A percentile compares a stretch with the other conserved stretches of the same genome.
Conservation (phyloP, 2,113 vertebrate species). For the Arothron firmamentum region DNA sequence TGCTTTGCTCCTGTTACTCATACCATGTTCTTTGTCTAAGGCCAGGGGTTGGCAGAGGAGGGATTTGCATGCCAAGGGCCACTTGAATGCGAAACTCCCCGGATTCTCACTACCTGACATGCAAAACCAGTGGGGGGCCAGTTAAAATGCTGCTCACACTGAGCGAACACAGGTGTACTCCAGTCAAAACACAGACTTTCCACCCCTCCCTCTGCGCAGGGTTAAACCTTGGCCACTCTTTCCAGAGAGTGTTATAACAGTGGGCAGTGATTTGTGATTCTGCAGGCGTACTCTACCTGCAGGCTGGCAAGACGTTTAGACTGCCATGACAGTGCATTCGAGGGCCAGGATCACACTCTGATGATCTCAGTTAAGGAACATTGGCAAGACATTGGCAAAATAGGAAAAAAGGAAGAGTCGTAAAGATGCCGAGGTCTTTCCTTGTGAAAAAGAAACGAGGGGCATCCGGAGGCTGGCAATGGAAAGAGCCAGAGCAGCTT, state of each 20-base stretch:
- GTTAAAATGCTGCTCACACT: constrained; percentile 68
- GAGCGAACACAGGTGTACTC: constrained; percentile 67
- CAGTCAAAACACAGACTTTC: constrained; percentile 45
- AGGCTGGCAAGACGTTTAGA: constrained; percentile 8
- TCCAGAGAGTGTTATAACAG: constrained; percentile 63
- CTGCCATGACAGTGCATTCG: background rate
- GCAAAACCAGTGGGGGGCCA: constrained; percentile 76
- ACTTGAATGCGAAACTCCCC: constrained; percentile 71
- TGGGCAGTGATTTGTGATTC: constrained; percentile 66
- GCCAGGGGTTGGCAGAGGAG: constrained; percentile 51
- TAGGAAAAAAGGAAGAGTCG: background rate
- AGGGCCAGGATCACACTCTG: constrained; percentile 8
- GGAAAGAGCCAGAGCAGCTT: constrained; percentile 61
- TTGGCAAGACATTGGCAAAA: background rate
- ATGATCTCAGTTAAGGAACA: background rate
- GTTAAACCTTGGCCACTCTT: constrained; percentile 21
- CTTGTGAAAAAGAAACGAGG: constrained; percentile 75
- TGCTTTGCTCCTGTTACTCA: constrained; percentile 73
- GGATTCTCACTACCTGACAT: constrained; percentile 78
- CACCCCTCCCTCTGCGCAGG: constrained; percentile 3
- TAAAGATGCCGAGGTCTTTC: constrained; percentile 75
- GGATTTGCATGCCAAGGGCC: constrained; percentile 76
- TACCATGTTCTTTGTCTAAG: constrained; percentile 61
- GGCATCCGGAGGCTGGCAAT: constrained; percentile 55
- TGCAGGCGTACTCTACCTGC: constrained; percentile 30